Evolutionary conservation across 1,140 invertebrate genomes (phyloP).

Genomic region (Chionoecetes opilio): DNA sequence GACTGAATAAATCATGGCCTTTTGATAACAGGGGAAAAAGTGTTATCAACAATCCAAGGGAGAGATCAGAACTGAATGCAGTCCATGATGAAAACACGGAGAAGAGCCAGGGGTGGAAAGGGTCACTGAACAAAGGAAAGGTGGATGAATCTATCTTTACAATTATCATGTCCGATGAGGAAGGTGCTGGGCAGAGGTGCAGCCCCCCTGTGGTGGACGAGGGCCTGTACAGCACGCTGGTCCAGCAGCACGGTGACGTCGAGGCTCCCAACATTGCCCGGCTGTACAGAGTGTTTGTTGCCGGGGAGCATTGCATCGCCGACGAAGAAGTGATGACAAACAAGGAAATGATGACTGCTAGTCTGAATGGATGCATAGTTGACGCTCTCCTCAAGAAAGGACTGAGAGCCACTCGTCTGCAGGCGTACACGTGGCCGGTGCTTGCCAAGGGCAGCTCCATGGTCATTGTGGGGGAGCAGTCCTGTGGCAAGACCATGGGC

Average conservation of each 20-base stretch:
- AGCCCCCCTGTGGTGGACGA: not conserved
- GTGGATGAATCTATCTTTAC: not conserved
- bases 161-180: not conserved
- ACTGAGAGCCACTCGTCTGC: conserved; percentile 62
- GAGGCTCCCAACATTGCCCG: conserved; percentile 60
- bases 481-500: conserved; percentile 64
- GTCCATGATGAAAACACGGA: not conserved
- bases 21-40: too few relatives aligned
- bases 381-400: not conserved
- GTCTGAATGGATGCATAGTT: conserved; percentile 55
- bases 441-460: conserved; percentile 49
- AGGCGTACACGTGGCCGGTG: conserved; percentile 68
- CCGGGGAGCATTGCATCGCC: conserved; percentile 40
- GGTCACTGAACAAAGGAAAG: too few relatives aligned
- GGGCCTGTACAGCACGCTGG: not conserved
- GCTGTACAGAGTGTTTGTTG: conserved; percentile 58
- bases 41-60: too few relatives aligned
- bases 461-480: conserved; percentile 56
- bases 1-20: not conserved
- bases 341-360: conserved; percentile 36
- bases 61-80: not conserved
- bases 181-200: not conserved
- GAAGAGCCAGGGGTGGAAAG: not conserved
- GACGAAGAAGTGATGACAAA: conserved; percentile 67
- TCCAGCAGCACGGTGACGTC: not conserved